Evolutionary conservation across 2,113 vertebrate species (phyloP), one percentile per base, ranked within the genome.

Genomic region (Taurulus bubalis): DNA sequence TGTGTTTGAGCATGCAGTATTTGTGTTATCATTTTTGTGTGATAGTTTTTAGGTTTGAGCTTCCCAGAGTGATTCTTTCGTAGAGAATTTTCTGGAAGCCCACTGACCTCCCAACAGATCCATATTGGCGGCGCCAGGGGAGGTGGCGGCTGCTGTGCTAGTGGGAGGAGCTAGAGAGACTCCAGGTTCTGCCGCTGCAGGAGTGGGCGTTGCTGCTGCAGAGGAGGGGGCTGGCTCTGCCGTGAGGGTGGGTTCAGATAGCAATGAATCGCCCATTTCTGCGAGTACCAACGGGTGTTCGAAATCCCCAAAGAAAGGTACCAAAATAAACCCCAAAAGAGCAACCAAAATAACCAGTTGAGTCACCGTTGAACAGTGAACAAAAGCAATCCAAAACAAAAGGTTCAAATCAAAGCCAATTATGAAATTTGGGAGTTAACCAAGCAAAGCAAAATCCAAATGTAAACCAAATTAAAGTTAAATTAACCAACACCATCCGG

Each of bases 71-170:
- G 80, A 92, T 92, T 92, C 92, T 91, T 86, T 84, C 45, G 38
- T 75, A 85, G 78, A 90, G 88, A 91, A 92, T 90, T 83, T 87
- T 91, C 86, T 84, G 87, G 90, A 93, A 90, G 83, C 85, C 82
- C 87, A 99, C 98, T 98, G 96, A 99, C 98, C 98, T 99, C 98
- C 98, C 89, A 99, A 97, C 92, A 99, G 97, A 96, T 99, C 97
- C 95, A 97, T 94, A 82, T 98, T 97, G 91, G 96, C 53, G 86
- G 93, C 84, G 49, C 90, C 95, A 86, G 96, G 85, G 91, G 95
- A 91, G 71, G 93, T 85, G 92, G 96, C 92, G 75, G 96, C 88
- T 87, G 96, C 77, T 90, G 96, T 84, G 74, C 96, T 92, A 80
- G 96, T 90, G 88, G 94, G 91, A 95, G 95, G 93, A 91, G 93